Base-by-base conservation (phyloP, 2,888 invertebrate species). In the Heliothis peltigera region DNA sequence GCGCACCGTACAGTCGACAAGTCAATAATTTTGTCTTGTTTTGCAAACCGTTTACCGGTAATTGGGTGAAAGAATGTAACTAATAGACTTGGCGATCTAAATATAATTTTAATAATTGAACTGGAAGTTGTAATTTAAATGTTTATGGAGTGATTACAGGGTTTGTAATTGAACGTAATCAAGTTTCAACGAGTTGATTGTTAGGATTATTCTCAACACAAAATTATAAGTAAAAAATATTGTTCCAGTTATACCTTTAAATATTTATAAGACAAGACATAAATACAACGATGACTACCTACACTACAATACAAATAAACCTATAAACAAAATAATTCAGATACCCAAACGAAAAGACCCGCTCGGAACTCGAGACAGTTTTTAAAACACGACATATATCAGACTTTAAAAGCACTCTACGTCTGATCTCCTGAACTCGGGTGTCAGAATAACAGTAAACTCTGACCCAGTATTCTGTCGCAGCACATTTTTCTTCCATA, bases 41-140 rank as follows among this genome's bases (percentile, higher is more conserved):
- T 70, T 64, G 59, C 65, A 71, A 70, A 70, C 53, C 56, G 25
- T 70, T 75, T 56, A 70, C n/a, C 43, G 22, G 25, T 73, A 44
- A 75, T 64, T 73, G 59, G 39, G 60, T 70, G 39, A 73, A 70
- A 73, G 57, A 73, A 70, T 76, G 49, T 58, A 28, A 28, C 28
- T 10, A 60, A 59, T 59, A 60, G 32, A 54, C 46, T 64, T 59
- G 63, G 54, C 52, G 65, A 70, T 76, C 77, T 65, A 76, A 65
- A 65, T 57, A 70, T 73, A 61, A 76, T 47, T 54, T 60, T 42
- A 76, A 54, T 76, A 65, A 71, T 70, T 71, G 65, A 54, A 70
- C 59, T 76, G 60, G 76, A 65, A 73, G 64, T 70, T 6, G 47
- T 54, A 65, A 73, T 75, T 70, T 59, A 44, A 64, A n/a, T 46